Evolutionary conservation across 2,797 vertebrate genomes (phyloP).

Genomic region (Clarias fuscus): DNA sequence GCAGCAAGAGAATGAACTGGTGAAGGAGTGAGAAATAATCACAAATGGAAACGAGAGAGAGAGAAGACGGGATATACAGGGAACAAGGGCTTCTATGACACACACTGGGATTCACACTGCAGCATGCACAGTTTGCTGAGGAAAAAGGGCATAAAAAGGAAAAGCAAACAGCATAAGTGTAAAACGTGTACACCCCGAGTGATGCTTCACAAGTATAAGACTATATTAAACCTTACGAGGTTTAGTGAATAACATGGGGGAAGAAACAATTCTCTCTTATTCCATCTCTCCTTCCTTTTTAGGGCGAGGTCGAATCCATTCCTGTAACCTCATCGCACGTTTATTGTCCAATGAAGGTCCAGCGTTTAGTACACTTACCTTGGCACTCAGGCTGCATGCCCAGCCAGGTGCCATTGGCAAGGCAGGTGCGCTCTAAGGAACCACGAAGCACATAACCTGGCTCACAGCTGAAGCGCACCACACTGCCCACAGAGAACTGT

Average conservation of each 20-base stretch:
- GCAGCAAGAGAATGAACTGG: constrained; percentile 5
- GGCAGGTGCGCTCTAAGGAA: constrained; percentile 86
- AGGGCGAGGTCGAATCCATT: constrained; percentile 9
- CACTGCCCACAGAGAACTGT: constrained; percentile 77
- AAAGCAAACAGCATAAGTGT: constrained; percentile 13
- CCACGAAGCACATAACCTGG: constrained; percentile 86
- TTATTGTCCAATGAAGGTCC: constrained; percentile 18
- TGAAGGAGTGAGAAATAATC: constrained; percentile 11
- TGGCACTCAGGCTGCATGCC: constrained; percentile 92
- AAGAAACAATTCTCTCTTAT: neutral
- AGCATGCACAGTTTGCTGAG: constrained; percentile 15
- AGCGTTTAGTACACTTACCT: constrained; percentile 70
- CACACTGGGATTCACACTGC: constrained; percentile 31
- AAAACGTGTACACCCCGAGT: constrained; percentile 44
- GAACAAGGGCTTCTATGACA: constrained; percentile 18
- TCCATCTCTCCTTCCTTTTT: neutral
- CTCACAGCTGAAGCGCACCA: constrained; percentile 93
- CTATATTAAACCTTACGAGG: constrained; percentile 15
- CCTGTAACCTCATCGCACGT: constrained; percentile 13
- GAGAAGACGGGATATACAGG: neutral
- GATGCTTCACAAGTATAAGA: constrained; percentile 39
- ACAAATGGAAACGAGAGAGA: constrained; percentile 10
- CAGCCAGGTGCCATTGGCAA: constrained; percentile 84
- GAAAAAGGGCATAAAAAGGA: neutral
- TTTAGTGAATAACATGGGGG: constrained; percentile 26